phyloP scores from a whole-genome alignment of 2,888 invertebrate genomes.

The Acrobasis suavella region DNA sequence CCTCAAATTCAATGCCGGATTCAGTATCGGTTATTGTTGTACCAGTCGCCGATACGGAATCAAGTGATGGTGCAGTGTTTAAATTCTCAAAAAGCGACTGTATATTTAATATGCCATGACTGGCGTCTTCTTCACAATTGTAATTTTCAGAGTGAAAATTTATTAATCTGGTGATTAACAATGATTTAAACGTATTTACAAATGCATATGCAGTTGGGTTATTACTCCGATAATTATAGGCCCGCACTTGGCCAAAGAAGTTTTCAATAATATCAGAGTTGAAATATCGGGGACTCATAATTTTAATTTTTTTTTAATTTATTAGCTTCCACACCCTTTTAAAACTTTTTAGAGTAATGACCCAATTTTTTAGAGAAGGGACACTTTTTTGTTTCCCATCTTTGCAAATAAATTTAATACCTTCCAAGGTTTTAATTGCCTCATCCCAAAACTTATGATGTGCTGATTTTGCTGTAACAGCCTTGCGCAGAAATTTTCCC shows the following conservation, averaged over 20 bases:
- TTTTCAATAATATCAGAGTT: slow-evolving; percentile 24
- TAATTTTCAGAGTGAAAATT: neutral
- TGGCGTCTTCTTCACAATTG: slow-evolving; percentile 16
- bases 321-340: slow-evolving; percentile 20
- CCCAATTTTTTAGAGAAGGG: slow-evolving; percentile 30
- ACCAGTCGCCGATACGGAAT: no score
- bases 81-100: slow-evolving; percentile 1
- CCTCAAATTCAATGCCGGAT: neutral
- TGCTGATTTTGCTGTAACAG: slow-evolving; percentile 20
- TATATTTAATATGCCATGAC: neutral
- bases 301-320: neutral
- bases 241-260: slow-evolving; percentile 38
- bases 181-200: slow-evolving; percentile 34
- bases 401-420: slow-evolving; percentile 27
- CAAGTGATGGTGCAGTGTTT: no score
- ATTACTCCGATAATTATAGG: slow-evolving; percentile 39
- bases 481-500: slow-evolving; percentile 25
- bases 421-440: slow-evolving; percentile 20
- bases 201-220: slow-evolving; percentile 36
- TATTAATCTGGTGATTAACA: slow-evolving; percentile 27
- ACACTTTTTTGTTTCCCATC: slow-evolving; percentile 25
- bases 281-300: slow-evolving; percentile 13
- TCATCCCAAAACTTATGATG: slow-evolving; percentile 28
- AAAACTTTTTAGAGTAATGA: slow-evolving; percentile 29
- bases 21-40: no score